Evolutionary conservation across 2,888 invertebrate species (phyloP), one percentile per base, ranked within the genome.

Genomic region (Uropetala carovei): DNA sequence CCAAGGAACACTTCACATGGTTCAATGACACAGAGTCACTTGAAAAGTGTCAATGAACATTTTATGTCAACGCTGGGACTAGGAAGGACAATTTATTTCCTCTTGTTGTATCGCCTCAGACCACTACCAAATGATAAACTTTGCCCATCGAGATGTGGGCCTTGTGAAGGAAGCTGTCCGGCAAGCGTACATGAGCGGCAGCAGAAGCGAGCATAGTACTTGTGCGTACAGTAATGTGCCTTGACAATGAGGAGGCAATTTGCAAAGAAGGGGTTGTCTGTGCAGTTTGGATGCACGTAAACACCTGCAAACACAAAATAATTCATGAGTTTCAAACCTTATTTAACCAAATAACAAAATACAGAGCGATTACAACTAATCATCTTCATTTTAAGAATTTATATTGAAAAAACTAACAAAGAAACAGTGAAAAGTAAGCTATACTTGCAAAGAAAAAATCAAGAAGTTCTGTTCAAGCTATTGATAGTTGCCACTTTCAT

Each of bases 111-210:
- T 89, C 64, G 89, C 89, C 89, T 89, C 68, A 60, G 89, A 68
- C 89, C 89, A 68, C 89, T 89, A 43, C 89, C 89, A 43, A 89
- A 89, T 18, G 89, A 68, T 64, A 68, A 89, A 89, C 89, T 64
- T 0, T 64, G 86, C 18, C 92, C 93, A 56, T 95, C 94, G 58
- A 96, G 94, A 93, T 96, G 96, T 8, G 96, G 95, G 82, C 96
- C 96, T 93, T 94, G 94, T 7, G 95, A 94, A 27, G 96, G 95
- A 93, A 98, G 95, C 94, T 97, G 97, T 0, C 98, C 98, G 0
- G 98, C 98, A 94, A 97, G 96, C 93, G 98, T 98, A 95, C 99
- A 99, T 1, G 99, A 98, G 95, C 97, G 97, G 95, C 99, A 99
- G 95, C 99, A 99, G 96, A 99, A 98, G 93, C 96, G 96, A 95